Evolutionary conservation across 1,140 invertebrate species (phyloP).

Genomic region (Acromyrmex charruanus): DNA sequence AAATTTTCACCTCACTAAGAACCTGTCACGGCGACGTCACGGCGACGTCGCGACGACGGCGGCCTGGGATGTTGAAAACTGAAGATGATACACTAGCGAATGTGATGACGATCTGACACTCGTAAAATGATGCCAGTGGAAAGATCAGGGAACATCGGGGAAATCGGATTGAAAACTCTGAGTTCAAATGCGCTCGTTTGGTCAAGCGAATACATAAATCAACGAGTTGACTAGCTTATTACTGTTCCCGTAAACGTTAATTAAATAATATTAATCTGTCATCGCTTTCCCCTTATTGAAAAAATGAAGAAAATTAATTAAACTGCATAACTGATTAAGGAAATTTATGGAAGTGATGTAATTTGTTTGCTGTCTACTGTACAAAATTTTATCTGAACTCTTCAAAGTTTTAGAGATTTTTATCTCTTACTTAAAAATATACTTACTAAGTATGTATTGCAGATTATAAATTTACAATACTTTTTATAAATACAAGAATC

Average conservation of each 20-base stretch:
- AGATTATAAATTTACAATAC: background rate
- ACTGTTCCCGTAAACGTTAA: background rate
- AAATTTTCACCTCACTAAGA: constrained; percentile 53
- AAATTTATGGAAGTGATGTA: background rate
- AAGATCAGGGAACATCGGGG: constrained; percentile 1
- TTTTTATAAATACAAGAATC: no score
- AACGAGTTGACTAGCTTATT: background rate
- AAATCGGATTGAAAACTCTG: background rate
- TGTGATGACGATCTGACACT: constrained; percentile 5
- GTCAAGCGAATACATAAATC: background rate
- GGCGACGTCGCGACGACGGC: no score
- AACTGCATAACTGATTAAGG: background rate
- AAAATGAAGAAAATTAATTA: background rate
- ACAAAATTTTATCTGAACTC: background rate
- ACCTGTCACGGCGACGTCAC: constrained; percentile 2
- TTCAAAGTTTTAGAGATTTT: background rate
- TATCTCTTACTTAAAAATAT: background rate
- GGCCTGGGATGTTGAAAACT: constrained; percentile 2
- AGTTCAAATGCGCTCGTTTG: background rate
- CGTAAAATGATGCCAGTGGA: background rate
- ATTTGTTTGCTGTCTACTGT: background rate
- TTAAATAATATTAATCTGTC: background rate
- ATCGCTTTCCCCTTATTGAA: background rate
- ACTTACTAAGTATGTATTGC: background rate
- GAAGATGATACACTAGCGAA: constrained; percentile 17